A percentile compares a stretch with the other conserved stretches of the same genome.
phyloP scores from a whole-genome alignment of 2,888 invertebrate genomes.

The Heteromyza rotundicornis region DNA sequence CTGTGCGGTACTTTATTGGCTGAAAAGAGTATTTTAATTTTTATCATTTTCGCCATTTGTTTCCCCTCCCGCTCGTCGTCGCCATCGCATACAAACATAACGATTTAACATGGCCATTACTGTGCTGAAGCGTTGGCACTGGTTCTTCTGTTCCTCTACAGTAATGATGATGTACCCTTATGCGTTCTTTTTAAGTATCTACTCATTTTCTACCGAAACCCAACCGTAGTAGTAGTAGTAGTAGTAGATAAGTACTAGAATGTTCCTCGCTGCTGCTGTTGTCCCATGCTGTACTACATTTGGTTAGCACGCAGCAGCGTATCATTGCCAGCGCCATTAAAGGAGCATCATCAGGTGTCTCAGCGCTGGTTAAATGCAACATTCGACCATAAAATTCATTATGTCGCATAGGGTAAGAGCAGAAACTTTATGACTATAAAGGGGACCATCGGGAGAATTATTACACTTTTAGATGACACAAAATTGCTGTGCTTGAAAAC shows the following conservation, averaged over 20 bases:
- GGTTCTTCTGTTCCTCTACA: background rate
- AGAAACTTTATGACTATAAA: conserved; percentile 47
- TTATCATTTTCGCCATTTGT: too few species aligned
- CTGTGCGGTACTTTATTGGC: too few species aligned
- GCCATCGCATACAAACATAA: background rate
- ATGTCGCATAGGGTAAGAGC: conserved; percentile 11
- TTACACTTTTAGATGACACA: background rate
- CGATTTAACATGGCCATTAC: background rate
- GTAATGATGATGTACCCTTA: conserved; percentile 7
- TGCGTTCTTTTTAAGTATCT: background rate
- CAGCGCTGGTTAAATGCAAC: conserved; percentile 14
- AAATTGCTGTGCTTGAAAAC: background rate
- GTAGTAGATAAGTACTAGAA: background rate
- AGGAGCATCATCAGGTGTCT: conserved; percentile 19
- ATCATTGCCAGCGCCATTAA: conserved; percentile 14
- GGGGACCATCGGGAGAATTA: conserved; percentile 16
- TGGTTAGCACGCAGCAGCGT: background rate
- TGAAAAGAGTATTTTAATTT: too few species aligned
- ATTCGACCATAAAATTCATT: conserved; percentile 12
- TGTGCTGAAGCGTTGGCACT: background rate
- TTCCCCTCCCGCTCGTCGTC: too few species aligned
- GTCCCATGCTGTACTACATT: background rate
- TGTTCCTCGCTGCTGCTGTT: background rate
- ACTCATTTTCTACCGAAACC: background rate
- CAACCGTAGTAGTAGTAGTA: background rate